Percentiles rank a stretch among this genome's conserved stretches.
Evolutionary conservation across 1,140 invertebrate species (phyloP).

Genomic region (Dendroctonus ponderosae): DNA sequence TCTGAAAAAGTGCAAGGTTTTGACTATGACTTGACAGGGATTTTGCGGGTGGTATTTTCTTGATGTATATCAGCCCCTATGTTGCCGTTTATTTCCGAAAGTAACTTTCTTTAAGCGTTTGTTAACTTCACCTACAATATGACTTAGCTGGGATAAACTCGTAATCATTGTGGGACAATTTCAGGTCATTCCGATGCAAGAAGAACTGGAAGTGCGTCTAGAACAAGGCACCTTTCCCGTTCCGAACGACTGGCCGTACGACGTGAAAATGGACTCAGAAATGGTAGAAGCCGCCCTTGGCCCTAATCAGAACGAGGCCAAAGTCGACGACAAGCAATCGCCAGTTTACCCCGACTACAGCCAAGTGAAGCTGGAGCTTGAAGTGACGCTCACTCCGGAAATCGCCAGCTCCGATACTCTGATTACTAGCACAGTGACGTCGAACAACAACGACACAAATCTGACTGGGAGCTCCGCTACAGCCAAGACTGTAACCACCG

Average conservation of each 20-base stretch:
- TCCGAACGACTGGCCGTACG: slow-evolving; percentile 48
- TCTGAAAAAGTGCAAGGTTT: too few species aligned
- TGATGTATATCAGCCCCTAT: too few species aligned
- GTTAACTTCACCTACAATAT: too few species aligned
- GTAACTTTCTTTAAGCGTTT: too few species aligned
- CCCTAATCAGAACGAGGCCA: slow-evolving; percentile 34
- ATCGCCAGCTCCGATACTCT: slow-evolving; percentile 50
- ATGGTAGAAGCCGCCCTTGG: slow-evolving; percentile 46
- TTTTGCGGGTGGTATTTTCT: too few species aligned
- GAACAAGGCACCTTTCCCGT: slow-evolving; percentile 52
- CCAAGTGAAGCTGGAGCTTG: slow-evolving; percentile 53
- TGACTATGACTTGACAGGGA: too few species aligned
- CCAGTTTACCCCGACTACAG: slow-evolving; percentile 32
- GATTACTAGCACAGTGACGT: slow-evolving; percentile 51
- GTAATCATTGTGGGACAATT: too few species aligned
- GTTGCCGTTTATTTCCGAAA: too few species aligned
- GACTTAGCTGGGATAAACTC: too few species aligned
- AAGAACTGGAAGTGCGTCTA: slow-evolving; percentile 55
- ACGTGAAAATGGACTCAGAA: slow-evolving; percentile 50
- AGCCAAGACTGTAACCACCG: slow-evolving; percentile 47
- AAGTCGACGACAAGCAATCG: slow-evolving; percentile 24
- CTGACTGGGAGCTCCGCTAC: slow-evolving; percentile 46
- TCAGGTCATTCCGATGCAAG: slow-evolving; percentile 55
- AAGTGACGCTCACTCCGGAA: slow-evolving; percentile 57
- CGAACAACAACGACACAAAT: slow-evolving; percentile 42